These are phyloP conservation scores for Carettochelys insculpta DNA, from an alignment of 2,113 vertebrate genomes.

Conservation along the genomic window DNA sequence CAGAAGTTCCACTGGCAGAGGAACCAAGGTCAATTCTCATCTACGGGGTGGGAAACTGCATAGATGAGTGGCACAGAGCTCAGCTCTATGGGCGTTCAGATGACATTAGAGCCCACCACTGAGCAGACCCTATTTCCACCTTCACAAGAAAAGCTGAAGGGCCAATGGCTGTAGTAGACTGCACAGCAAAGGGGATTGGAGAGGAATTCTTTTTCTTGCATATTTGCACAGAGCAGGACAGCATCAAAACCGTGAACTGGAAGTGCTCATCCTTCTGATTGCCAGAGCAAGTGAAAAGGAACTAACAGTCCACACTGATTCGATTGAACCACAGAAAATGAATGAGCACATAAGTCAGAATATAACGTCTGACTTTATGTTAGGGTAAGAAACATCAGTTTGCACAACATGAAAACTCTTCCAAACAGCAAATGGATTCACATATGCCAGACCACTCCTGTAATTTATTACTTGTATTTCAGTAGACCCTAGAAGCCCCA, in stretches of 20 bases:
- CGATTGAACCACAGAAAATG: background rate
- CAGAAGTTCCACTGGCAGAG: background rate
- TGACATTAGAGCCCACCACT: background rate
- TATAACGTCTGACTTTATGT: background rate
- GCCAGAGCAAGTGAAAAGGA: background rate
- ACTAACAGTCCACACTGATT: accelerated
- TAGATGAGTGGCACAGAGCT: background rate
- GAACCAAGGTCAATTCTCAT: background rate
- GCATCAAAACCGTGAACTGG: accelerated
- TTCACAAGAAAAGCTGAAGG: background rate
- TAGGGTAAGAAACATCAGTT: background rate
- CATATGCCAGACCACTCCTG: background rate
- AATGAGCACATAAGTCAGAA: background rate
- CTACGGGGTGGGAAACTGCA: background rate
- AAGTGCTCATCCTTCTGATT: background rate
- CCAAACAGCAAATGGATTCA: background rate
- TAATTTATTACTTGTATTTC: background rate
- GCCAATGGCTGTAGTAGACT: background rate
- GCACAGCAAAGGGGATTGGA: background rate
- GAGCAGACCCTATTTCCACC: background rate
- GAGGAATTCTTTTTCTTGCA: background rate
- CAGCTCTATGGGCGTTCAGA: background rate
- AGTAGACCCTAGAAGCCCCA: background rate
- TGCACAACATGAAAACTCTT: background rate
- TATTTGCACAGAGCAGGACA: accelerated